phyloP scores from a whole-genome alignment of 2,113 vertebrate species.

The Xiphophorus couchianus region DNA sequence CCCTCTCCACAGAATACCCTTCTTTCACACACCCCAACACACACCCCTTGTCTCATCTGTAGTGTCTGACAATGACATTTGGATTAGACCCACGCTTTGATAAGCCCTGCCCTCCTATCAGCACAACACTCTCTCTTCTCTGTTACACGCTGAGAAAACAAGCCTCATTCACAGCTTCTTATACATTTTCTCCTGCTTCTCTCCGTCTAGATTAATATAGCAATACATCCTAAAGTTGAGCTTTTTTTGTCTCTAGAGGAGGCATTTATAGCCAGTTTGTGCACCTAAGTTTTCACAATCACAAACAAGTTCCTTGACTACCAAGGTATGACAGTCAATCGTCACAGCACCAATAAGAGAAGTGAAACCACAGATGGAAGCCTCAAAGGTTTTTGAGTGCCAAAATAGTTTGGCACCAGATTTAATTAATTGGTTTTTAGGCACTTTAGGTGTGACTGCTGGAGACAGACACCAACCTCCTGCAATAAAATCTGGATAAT shows the following conservation, averaged over 20 bases:
- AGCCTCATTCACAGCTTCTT: constrained; percentile 1
- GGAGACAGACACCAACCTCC: too few relatives aligned
- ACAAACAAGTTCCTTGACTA: constrained; percentile 12
- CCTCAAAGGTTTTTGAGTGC: not conserved
- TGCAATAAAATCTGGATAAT: too few relatives aligned
- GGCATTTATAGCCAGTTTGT: not conserved
- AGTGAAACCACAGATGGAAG: constrained; percentile 9
- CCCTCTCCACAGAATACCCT: constrained; percentile 23
- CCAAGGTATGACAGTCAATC: not conserved
- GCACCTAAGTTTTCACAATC: fast-evolving
- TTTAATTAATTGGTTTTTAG: not conserved
- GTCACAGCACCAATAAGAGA: constrained; percentile 1
- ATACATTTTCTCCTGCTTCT: not conserved
- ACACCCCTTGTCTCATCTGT: constrained; percentile 15
- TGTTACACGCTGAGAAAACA: constrained; percentile 7
- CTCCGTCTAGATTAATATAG: not conserved
- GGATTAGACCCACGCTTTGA: constrained; percentile 14
- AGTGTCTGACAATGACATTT: constrained; percentile 28
- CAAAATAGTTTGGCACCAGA: not conserved
- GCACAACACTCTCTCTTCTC: not conserved
- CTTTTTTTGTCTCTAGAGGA: not conserved
- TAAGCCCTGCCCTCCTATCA: constrained; percentile 5
- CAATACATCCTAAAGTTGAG: not conserved
- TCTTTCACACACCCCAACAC: constrained; percentile 1
- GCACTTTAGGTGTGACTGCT: not conserved